phyloP scores from a whole-genome alignment of 2,113 vertebrate genomes.

The Epinephelus moara region DNA sequence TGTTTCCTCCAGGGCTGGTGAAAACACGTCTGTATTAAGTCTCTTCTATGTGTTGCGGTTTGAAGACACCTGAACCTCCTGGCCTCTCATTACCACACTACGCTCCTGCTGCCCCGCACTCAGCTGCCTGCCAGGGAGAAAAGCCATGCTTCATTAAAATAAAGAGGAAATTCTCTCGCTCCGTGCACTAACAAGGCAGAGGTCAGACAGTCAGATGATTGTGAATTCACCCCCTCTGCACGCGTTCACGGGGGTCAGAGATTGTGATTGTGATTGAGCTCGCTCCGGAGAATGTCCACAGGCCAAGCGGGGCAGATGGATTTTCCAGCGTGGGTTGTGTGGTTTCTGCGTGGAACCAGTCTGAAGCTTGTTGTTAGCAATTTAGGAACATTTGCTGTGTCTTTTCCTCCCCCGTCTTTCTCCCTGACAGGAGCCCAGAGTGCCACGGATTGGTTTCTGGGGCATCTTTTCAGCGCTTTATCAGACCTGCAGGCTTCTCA shows the following conservation, averaged over 20 bases:
- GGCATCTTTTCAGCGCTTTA: slow-evolving; percentile 78
- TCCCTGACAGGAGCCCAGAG: slow-evolving; percentile 65
- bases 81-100: slow-evolving; percentile 80
- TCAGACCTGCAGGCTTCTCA: slow-evolving; percentile 79
- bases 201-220: slow-evolving; percentile 67
- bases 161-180: slow-evolving; percentile 71
- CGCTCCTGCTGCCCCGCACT: slow-evolving; percentile 59
- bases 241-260: slow-evolving; percentile 38
- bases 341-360: slow-evolving; percentile 46
- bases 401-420: slow-evolving; percentile 53
- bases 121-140: slow-evolving; percentile 65
- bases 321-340: slow-evolving; percentile 38
- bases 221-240: slow-evolving; percentile 58
- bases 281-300: slow-evolving; percentile 3
- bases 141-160: slow-evolving; percentile 80
- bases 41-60: slow-evolving; percentile 60
- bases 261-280: slow-evolving; percentile 52
- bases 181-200: slow-evolving; percentile 76
- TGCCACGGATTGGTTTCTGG: slow-evolving; percentile 73
- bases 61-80: slow-evolving; percentile 79
- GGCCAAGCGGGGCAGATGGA: slow-evolving; percentile 26
- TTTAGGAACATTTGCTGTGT: slow-evolving; percentile 74
- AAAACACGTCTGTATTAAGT: slow-evolving; percentile 73
- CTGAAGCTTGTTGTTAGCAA: slow-evolving; percentile 70
- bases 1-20: slow-evolving; percentile 67